Evolutionary conservation across 2,797 vertebrate genomes (phyloP).

Genomic region (Pseudomugil tenellus): DNA sequence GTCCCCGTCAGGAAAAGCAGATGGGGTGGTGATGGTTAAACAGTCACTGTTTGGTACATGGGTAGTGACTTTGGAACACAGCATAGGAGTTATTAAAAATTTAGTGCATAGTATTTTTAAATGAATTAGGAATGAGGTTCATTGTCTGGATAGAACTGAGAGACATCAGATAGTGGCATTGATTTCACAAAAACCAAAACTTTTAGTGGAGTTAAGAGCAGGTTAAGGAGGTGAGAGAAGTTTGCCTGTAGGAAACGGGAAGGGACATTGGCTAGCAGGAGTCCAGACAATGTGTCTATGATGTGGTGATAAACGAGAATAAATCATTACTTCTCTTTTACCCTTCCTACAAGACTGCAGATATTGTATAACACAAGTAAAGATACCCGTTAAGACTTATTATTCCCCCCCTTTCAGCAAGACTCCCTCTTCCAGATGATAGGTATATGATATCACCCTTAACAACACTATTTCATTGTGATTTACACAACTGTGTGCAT

Average conservation of each 20-base stretch:
- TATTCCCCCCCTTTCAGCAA: slow-evolving; percentile 52
- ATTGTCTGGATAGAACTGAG: slow-evolving; percentile 32
- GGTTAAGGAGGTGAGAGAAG: slow-evolving; percentile 2
- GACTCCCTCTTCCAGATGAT: slow-evolving; percentile 43
- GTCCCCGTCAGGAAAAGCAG: slow-evolving; percentile 44
- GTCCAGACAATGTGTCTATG: slow-evolving; percentile 43
- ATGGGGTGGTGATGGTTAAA: slow-evolving; percentile 60
- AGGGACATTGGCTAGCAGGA: slow-evolving; percentile 17
- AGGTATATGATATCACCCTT: slow-evolving; percentile 27
- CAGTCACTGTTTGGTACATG: slow-evolving; percentile 59
- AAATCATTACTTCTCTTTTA: slow-evolving; percentile 51
- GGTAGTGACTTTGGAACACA: slow-evolving; percentile 57
- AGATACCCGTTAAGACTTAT: slow-evolving; percentile 52
- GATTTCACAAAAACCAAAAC: background rate
- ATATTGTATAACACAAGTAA: slow-evolving; percentile 57
- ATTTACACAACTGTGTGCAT: slow-evolving; percentile 25
- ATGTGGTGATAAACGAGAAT: slow-evolving; percentile 45
- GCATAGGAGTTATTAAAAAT: slow-evolving; percentile 33
- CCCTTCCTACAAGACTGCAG: slow-evolving; percentile 44
- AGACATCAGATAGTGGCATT: slow-evolving; percentile 19
- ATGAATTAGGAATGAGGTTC: background rate
- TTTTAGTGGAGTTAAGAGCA: background rate
- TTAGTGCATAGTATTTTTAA: no score
- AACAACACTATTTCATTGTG: slow-evolving; percentile 54
- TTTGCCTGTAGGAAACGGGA: background rate